Conservation (phyloP, 2,797 vertebrate species). For the Enteromius afrohamiltoni region DNA sequence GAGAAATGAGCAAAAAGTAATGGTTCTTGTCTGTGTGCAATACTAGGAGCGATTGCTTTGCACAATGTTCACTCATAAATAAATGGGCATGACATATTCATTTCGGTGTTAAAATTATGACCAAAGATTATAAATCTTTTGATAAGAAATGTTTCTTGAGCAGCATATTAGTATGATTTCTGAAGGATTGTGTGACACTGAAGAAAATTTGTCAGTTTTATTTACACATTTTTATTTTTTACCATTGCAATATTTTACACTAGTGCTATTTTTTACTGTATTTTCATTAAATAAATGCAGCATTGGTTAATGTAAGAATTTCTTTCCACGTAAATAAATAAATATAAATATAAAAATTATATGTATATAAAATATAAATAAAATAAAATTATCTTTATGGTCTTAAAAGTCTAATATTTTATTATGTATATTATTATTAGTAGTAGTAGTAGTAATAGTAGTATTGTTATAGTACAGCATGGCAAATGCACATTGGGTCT, state of each 20-base stretch:
- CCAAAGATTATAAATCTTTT: too few relatives aligned
- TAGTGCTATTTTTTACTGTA: not conserved
- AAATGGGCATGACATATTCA: not conserved
- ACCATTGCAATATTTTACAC: not conserved
- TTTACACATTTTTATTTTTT: not conserved
- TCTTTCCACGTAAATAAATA: not conserved
- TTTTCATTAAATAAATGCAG: not conserved
- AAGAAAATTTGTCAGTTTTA: not conserved
- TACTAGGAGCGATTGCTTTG: slow-evolving; percentile 19
- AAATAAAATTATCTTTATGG: too few relatives aligned
- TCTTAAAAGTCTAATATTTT: not conserved
- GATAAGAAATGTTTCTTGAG: not conserved
- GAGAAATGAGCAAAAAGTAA: not conserved
- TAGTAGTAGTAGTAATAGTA: too few relatives aligned
- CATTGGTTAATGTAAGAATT: not conserved
- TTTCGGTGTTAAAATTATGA: not conserved
- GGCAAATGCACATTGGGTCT: not conserved
- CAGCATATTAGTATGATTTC: not conserved
- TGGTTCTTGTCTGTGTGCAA: slow-evolving; percentile 33
- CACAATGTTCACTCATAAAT: slow-evolving; percentile 23
- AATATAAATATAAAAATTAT: not conserved
- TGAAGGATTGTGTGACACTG: not conserved
- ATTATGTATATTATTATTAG: not conserved
- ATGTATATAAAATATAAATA: not conserved
- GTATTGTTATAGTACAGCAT: not conserved